phyloP scores from a whole-genome alignment of 2,797 vertebrate species.

The Masticophis lateralis region DNA sequence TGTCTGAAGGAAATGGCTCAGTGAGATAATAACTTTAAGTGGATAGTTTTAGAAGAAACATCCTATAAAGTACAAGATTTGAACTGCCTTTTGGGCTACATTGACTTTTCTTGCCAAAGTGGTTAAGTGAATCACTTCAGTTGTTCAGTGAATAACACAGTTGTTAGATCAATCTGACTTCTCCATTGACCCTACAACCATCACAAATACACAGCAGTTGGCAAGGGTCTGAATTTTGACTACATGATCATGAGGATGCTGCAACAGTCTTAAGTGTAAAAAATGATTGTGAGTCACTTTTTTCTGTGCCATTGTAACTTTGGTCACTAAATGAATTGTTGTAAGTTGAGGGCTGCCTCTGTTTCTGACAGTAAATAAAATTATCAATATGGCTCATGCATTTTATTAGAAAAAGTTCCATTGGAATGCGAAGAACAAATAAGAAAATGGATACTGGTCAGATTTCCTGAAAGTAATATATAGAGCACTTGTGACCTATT shows the following conservation, averaged over 20 bases:
- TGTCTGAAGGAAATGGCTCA: conserved; percentile 47
- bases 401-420: not conserved
- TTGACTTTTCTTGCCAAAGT: conserved; percentile 36
- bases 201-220: not conserved
- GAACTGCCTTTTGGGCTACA: conserved; percentile 49
- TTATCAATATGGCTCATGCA: not conserved
- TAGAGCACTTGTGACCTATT: not conserved
- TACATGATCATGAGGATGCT: not conserved
- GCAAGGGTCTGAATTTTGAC: not conserved
- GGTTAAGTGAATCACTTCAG: not conserved
- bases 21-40: conserved; percentile 12
- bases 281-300: not conserved
- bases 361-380: not conserved
- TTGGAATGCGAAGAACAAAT: not conserved
- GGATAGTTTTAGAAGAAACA: conserved; percentile 32
- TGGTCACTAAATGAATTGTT: not conserved
- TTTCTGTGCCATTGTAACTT: not conserved
- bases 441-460: not conserved
- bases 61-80: conserved; percentile 16
- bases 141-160: not conserved
- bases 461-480: not conserved
- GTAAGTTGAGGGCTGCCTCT: not conserved
- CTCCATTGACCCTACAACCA: not conserved
- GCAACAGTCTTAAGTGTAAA: not conserved
- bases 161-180: not conserved